Evolutionary conservation across 1,140 invertebrate species (phyloP), one percentile per base, ranked within the genome.

Genomic region (Portunus trituberculatus): DNA sequence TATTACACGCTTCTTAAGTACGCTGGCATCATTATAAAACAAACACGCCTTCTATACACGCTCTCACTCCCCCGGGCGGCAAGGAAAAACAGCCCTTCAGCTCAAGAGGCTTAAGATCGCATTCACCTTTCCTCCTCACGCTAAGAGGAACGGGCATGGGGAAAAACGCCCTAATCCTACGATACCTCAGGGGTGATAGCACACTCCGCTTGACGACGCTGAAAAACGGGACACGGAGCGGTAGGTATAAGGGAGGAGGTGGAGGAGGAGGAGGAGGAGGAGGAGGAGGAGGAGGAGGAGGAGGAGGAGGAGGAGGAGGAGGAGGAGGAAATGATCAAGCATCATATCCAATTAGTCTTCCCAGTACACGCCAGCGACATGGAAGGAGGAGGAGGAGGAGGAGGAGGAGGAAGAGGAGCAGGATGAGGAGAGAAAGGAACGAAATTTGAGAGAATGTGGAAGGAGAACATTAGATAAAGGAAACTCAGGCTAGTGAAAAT

Each of bases 341-440:
- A 76, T 76, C 67, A 76, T n/a, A 76, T 76, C 67, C 67, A 76
- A 76, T 76, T 76, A 76, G 67, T 76, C 67, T 76, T 76, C 67
- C 67, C 67, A n/a, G 67, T 76, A 76, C 20, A 76, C 67, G 67
- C 67, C 67, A n/a, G n/a, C 67, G n/a, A 76, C 67, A 76, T 25
- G 16, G 52, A 25, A 76, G 67, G 67, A 76, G 67, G 67, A 76
- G 67, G 67, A 76, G 67, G 67, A 76, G 25, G 67, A 76, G 67
- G 67, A 76, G 20, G 67, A 76, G n/a, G 6, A 10, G 52, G 12
- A 59, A 10, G 20, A 76, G n/a, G 67, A 76, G 8, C 10, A 76
- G 20, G 25, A n/a, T 0, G 52, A 59, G 12, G 10, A 59, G 52
- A 10, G 12, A 59, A 59, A 20, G 52, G 52, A 59, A 10, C 3